phyloP scores from a whole-genome alignment of 2,797 vertebrate genomes.

The Melopsittacus undulatus region DNA sequence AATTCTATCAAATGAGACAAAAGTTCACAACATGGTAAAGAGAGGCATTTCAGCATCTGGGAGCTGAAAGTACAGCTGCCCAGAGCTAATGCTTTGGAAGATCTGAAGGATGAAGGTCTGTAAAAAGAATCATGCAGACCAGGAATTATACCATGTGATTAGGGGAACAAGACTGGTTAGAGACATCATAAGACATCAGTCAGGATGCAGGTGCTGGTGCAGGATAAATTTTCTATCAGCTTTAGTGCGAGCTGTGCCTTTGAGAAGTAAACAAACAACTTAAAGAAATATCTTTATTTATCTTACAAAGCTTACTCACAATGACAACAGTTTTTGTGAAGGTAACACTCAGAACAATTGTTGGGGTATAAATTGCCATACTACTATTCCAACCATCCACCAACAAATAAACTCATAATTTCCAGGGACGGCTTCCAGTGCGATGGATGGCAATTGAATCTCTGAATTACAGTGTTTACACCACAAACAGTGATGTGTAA shows the following conservation, averaged over 20 bases:
- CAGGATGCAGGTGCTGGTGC: no score
- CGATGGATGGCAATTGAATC: constrained; percentile 92
- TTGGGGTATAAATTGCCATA: not conserved
- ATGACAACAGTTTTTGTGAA: not conserved
- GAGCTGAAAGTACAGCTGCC: not conserved
- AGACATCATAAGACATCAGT: not conserved
- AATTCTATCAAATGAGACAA: not conserved
- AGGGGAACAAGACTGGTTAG: not conserved
- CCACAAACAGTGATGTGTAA: constrained; percentile 90
- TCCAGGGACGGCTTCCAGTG: constrained; percentile 87
- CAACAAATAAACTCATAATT: not conserved
- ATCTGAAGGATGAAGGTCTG: not conserved
- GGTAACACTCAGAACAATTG: not conserved
- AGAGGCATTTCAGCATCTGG: not conserved
- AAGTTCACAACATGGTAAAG: not conserved
- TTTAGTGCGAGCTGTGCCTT: not conserved
- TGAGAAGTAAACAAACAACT: not conserved
- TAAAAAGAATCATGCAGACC: not conserved
- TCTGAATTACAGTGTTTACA: constrained; percentile 89
- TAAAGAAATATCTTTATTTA: not conserved
- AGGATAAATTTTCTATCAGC: not conserved
- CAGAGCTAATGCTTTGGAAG: not conserved
- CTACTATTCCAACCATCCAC: not conserved
- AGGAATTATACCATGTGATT: not conserved
- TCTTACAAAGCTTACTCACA: not conserved